phyloP scores from a whole-genome alignment of 1,140 invertebrate genomes.

The Bacillus rossius region DNA sequence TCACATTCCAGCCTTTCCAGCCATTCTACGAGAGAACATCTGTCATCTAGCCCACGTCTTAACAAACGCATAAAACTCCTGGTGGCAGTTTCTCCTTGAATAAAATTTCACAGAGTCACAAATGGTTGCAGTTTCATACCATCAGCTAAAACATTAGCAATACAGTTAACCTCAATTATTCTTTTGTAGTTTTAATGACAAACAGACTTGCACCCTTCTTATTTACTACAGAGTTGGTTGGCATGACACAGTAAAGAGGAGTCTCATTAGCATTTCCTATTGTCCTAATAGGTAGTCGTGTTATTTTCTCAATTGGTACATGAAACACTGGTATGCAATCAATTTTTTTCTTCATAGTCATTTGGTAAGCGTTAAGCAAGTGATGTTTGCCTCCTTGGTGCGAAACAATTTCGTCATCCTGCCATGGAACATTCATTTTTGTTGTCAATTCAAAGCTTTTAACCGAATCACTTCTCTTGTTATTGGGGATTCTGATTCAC shows the following conservation, averaged over 20 bases:
- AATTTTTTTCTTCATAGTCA: no score
- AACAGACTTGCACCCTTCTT: slow-evolving; percentile 12
- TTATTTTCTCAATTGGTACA: no score
- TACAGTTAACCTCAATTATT: slow-evolving; percentile 12
- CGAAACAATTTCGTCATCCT: no score
- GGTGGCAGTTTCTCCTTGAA: slow-evolving; percentile 10
- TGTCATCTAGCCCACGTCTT: slow-evolving; percentile 18
- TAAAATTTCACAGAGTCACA: slow-evolving; percentile 7
- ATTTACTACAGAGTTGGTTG: slow-evolving; percentile 7
- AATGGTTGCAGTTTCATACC: slow-evolving; percentile 10
- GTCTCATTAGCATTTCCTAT: not conserved
- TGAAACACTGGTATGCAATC: no score
- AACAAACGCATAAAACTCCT: slow-evolving; percentile 1
- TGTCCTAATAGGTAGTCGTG: no score
- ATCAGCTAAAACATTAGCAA: slow-evolving; percentile 10
- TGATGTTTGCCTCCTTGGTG: not conserved
- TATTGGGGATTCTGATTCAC: not conserved
- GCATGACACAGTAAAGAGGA: slow-evolving; percentile 14
- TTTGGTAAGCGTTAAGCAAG: no score
- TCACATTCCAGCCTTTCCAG: slow-evolving; percentile 8
- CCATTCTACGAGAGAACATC: slow-evolving; percentile 15
- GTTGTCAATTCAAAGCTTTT: no score
- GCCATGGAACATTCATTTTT: no score
- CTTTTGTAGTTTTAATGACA: slow-evolving; percentile 9
- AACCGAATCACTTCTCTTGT: no score